Evolutionary conservation across 2,797 vertebrate species (phyloP), one percentile per base, ranked within the genome.

Genomic region (Lindbergichthys nudifrons): DNA sequence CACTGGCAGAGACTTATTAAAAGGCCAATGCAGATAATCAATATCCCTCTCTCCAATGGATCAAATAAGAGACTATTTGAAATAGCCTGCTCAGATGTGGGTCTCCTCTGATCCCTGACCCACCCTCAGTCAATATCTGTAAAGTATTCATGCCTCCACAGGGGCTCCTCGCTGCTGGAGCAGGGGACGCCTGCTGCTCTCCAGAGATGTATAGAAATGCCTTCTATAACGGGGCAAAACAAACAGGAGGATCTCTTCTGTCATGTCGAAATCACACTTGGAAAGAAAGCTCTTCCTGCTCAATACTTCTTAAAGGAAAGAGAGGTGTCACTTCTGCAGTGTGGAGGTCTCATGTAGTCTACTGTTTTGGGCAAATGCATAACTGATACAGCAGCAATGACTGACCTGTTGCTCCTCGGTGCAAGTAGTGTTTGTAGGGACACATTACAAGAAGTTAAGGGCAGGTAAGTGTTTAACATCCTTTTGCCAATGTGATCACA

Each of bases 111-210:
- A 87, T 82, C 67, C 76, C 50, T 32, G 41, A 68, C 61, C 65
- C 52, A 71, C 63, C 36, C 87, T 54, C 47, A 80, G 70, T 82
- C 42, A n/a, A 85, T 43, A 84, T 3, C 51, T 82, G 64, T 87
- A 61, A 87, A 92, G 75, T 91, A 92, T 90, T 91, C 51, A 90
- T 91, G 80, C 16, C 63, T 70, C 32, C 0, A 73, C 5, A 7
- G 67, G 87, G 71, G 64, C 51, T 62, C 64, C 23, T 82, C 71
- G n/a, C 76, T 80, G 75, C 79, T 74, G 79, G 69, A 82, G 82
- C 71, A 85, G 83, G 57, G 53, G 62, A 73, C 8, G 36, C 53
- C 45, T 41, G 23, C 58, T 76, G 54, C 50, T 60, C 45, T 70
- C 23, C 56, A 36, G 52, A 68, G 52, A 66, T 75, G 52, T 26